Evolutionary conservation across 2,888 invertebrate species (phyloP).

Genomic region (Dynastes tityus): DNA sequence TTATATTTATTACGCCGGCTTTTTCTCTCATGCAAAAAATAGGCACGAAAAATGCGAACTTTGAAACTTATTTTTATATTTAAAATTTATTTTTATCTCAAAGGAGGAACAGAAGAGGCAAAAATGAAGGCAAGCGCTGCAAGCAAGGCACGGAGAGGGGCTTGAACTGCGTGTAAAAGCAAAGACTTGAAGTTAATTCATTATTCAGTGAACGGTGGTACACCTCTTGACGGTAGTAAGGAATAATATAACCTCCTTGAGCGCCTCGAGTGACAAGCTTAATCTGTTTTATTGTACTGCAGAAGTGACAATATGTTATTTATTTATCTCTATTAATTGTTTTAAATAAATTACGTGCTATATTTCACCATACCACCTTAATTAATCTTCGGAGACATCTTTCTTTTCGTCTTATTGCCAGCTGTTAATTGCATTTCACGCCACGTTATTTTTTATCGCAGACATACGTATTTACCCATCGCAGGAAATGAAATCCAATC

Average conservation of each 20-base stretch:
- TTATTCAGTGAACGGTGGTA: conserved; percentile 49
- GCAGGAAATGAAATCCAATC: conserved; percentile 39
- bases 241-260: conserved; percentile 42
- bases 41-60: conserved; percentile 10
- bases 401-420: not conserved
- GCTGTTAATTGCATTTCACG: conserved; percentile 8
- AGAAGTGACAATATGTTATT: conserved; percentile 38
- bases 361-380: conserved; percentile 1
- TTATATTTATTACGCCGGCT: conserved; percentile 25
- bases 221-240: conserved; percentile 44
- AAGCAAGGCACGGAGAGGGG: conserved; percentile 27
- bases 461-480: not conserved
- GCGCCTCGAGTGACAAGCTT: conserved; percentile 36
- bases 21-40: not conserved
- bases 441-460: conserved; percentile 26
- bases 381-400: conserved; percentile 23
- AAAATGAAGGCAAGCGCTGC: conserved; percentile 1
- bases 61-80: conserved; percentile 38
- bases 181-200: conserved; percentile 47
- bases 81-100: conserved; percentile 37
- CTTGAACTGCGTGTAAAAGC: conserved; percentile 44
- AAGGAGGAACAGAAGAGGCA: conserved; percentile 1
- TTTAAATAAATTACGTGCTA: not conserved
- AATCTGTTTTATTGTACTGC: conserved; percentile 45
- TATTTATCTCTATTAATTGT: conserved; percentile 34